Conservation (phyloP, 2,888 invertebrate genomes). For the Syritta pipiens region DNA sequence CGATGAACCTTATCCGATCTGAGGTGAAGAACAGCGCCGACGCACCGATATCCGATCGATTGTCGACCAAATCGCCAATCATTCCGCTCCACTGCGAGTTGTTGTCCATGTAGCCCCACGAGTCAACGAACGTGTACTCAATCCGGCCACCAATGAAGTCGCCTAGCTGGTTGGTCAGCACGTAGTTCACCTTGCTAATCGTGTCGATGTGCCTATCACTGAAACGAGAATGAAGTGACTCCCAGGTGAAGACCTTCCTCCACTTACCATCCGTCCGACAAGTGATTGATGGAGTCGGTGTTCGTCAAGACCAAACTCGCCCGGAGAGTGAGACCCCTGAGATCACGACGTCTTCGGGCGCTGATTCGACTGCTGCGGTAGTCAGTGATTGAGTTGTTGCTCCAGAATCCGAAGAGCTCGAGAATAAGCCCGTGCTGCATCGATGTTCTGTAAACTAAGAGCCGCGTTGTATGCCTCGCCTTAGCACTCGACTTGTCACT, state of each 20-base stretch:
- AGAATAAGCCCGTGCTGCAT: constrained; percentile 39
- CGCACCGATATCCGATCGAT: constrained; percentile 84
- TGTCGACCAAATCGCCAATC: constrained; percentile 82
- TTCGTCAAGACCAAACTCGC: constrained; percentile 83
- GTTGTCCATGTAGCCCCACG: constrained; percentile 83
- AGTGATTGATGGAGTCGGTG: constrained; percentile 82
- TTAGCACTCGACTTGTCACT: too few relatives aligned
- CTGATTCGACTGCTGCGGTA: constrained; percentile 23
- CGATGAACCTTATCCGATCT: constrained; percentile 83
- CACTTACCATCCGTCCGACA: constrained; percentile 82
- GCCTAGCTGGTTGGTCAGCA: constrained; percentile 81
- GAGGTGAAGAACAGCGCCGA: constrained; percentile 84
- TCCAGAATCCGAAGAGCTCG: constrained; percentile 67
- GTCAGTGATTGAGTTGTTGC: constrained; percentile 49
- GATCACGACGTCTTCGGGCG: constrained; percentile 79
- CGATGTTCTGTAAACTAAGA: constrained; percentile 70
- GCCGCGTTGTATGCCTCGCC: too few relatives aligned
- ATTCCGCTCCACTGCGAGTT: constrained; percentile 84
- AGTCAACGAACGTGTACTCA: constrained; percentile 80
- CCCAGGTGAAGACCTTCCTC: too few relatives aligned
- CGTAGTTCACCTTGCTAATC: constrained; percentile 84
- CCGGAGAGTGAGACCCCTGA: constrained; percentile 80
- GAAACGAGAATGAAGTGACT: constrained; percentile 16
- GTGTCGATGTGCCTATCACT: constrained; percentile 81
- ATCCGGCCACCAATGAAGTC: constrained; percentile 82